Base-by-base conservation (phyloP, 37 sponge, comb jelly and placozoan genomes). In the Spongilla lacustris region DNA sequence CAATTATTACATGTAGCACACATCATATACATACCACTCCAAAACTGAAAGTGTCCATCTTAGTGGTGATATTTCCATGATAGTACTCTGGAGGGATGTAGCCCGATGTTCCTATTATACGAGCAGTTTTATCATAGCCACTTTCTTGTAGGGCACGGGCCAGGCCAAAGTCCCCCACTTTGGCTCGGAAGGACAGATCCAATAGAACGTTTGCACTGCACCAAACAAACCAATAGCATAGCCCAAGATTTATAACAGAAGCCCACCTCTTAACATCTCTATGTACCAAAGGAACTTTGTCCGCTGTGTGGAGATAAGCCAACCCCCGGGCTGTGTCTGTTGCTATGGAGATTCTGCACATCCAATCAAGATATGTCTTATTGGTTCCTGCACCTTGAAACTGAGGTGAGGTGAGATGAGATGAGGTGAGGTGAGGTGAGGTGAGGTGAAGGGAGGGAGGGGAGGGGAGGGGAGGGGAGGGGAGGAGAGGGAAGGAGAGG, bases 151-250 rank as follows among this genome's bases (percentile, higher is more conserved):
- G 50, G 9, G 75, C 80, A 5, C 98, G 87, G 34, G 94, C 98
- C 30, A 98, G 85, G 17, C 98, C 98, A 92, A 98, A 98, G 70
- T 98, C 98, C 2, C 94, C 94, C 33, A 98, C 93, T 74, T 98
- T 98, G 13, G 98, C 98, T n/a, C 92, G 90, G 36, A 91, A 91
- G 25, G 90, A 73, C 2, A 86, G 33, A 82, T 98, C 98, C 28
- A 98, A 89, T 66, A 98, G 81, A 19, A 98, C 94, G 93, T 98
- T 98, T 27, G 96, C 98, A 91, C 98, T 97, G 50, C 0, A 79
- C 14, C 21, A 58, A 58, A 41, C n/a, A n/a, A n/a, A n/a, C n/a
- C n/a, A 41, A 41, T 41, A 23, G 73, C n/a, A n/a, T n/a, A 46
- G 46, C 8, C 46, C 8, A 46, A 10, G 8, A 4, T 19, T 58